Evolutionary conservation across 2,888 invertebrate species (phyloP), one percentile per base, ranked within the genome.

Genomic region (Romanomermis culicivorax): DNA sequence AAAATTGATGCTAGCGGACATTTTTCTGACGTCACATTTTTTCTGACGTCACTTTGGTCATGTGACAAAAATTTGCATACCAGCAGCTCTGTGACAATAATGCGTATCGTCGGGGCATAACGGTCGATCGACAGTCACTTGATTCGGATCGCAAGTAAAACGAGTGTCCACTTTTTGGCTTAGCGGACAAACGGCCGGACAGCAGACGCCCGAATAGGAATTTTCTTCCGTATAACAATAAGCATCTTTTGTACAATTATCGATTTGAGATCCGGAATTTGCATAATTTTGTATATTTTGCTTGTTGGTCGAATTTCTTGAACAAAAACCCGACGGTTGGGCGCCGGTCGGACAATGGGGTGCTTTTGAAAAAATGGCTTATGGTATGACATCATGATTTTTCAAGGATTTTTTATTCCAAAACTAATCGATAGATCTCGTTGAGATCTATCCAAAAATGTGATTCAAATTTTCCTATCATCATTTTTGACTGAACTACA

Each of bases 1-100:
- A n/a, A n/a, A n/a, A n/a, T n/a, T n/a, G n/a, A n/a, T n/a, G n/a
- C n/a, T n/a, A n/a, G n/a, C n/a, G n/a, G n/a, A n/a, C n/a, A n/a
- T n/a, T n/a, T n/a, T n/a, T n/a, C n/a, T n/a, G n/a, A n/a, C n/a
- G n/a, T n/a, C n/a, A n/a, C n/a, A n/a, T n/a, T n/a, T n/a, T n/a
- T n/a, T n/a, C n/a, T n/a, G n/a, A n/a, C n/a, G n/a, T n/a, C n/a
- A n/a, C n/a, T n/a, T n/a, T n/a, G n/a, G n/a, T n/a, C n/a, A n/a
- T n/a, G n/a, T n/a, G n/a, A n/a, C n/a, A n/a, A n/a, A n/a, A n/a
- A n/a, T n/a, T n/a, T n/a, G n/a, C n/a, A 23, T 45, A 45, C 50
- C 50, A 25, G 50, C 50, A 7, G 29, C 27, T 4, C 50, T 7
- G 23, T 49, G 50, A 20, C 50, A 49, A 23, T 49, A 49, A 49